Percentiles rank a stretch among this genome's conserved stretches.
Conservation (phyloP, 2,113 vertebrate genomes). For the Pyxicephalus adspersus region DNA sequence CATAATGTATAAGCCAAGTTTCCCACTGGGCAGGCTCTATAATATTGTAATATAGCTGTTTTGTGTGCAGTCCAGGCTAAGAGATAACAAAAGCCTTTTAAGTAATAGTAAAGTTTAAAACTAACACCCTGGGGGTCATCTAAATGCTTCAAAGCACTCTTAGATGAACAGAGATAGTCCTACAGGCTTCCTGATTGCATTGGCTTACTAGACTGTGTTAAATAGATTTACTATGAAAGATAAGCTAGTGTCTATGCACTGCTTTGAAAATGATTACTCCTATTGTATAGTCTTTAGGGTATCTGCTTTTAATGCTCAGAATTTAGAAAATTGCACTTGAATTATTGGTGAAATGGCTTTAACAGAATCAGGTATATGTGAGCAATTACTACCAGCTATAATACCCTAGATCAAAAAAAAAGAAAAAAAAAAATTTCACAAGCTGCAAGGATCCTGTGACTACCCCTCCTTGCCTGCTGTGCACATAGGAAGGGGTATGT, state of each 20-base stretch:
- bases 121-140: slow-evolving; percentile 28
- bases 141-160: slow-evolving; percentile 26
- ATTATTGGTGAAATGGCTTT: no score
- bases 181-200: slow-evolving; percentile 20
- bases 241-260: neutral
- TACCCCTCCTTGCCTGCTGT: no score
- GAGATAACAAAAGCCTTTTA: slow-evolving; percentile 19
- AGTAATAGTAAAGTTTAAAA: slow-evolving; percentile 37
- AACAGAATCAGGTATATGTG: no score
- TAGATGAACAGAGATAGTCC: slow-evolving; percentile 11
- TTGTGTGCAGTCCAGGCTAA: slow-evolving; percentile 14
- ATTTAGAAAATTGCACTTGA: no score
- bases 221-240: slow-evolving; percentile 3
- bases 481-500: no score
- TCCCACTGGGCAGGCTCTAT: slow-evolving; percentile 1
- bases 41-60: slow-evolving; percentile 11
- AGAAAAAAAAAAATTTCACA: no score
- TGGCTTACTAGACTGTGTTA: neutral
- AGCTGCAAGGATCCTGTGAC: no score
- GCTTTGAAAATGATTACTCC: no score
- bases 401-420: no score
- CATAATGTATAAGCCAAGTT: slow-evolving; percentile 21
- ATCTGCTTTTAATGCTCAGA: no score
- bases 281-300: no score
- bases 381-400: no score